phyloP scores from a whole-genome alignment of 2,888 invertebrate genomes.

The Allygus modestus region DNA sequence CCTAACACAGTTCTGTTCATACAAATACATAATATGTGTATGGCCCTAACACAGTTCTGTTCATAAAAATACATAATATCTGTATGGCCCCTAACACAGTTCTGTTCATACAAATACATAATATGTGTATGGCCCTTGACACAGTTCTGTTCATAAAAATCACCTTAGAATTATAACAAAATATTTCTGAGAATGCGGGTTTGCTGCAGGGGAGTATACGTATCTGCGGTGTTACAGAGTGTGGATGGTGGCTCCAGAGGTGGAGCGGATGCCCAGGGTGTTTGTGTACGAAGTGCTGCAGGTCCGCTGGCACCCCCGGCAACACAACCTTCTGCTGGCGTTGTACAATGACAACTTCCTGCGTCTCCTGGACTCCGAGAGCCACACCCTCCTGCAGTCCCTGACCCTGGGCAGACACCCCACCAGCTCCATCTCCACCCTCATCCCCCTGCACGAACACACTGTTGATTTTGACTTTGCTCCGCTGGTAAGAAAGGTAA shows the following conservation, averaged over 20 bases:
- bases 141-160: too few relatives aligned
- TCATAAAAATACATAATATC: too few relatives aligned
- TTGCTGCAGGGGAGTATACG: too few relatives aligned
- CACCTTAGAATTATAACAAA: too few relatives aligned
- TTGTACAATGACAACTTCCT: constrained; percentile 42
- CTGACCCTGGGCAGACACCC: background rate
- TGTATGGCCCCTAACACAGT: too few relatives aligned
- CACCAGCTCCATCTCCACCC: background rate
- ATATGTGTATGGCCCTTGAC: too few relatives aligned
- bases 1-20: too few relatives aligned
- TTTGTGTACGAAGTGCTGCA: constrained; percentile 12
- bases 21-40: too few relatives aligned
- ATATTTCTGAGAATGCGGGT: too few relatives aligned
- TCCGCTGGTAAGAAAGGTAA: too few relatives aligned
- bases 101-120: too few relatives aligned
- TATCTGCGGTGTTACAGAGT: constrained; percentile 14
- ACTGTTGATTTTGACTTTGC: constrained; percentile 26
- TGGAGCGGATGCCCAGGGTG: background rate
- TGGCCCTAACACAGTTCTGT: too few relatives aligned
- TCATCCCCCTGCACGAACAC: constrained; percentile 4
- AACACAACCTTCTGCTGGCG: background rate
- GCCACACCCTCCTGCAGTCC: background rate
- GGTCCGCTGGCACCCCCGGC: constrained; percentile 17
- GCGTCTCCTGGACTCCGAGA: background rate
- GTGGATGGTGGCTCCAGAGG: background rate